Evolutionary conservation across 2,888 invertebrate species (phyloP).

Genomic region (Machimus rusticus): DNA sequence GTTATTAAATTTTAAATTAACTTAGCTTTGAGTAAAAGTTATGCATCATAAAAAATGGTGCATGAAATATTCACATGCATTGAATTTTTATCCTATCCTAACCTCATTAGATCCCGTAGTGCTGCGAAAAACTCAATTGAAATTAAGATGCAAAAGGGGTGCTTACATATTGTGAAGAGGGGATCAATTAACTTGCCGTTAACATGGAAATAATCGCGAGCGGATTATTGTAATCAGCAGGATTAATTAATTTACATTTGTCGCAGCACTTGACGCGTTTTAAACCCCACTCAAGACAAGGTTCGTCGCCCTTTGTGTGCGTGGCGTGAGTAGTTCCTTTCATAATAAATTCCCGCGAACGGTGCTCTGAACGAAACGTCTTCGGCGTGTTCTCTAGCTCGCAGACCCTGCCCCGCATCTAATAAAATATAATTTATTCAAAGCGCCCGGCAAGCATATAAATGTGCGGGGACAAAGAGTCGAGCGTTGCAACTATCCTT

Average conservation of each 20-base stretch:
- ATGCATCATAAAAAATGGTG: no score
- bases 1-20: no score
- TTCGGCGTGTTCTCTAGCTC: not conserved
- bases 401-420: not conserved
- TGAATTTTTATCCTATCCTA: no score
- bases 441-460: not conserved
- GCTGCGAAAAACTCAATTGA: no score
- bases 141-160: no score
- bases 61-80: no score
- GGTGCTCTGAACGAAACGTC: not conserved
- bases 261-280: not conserved
- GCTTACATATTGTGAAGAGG: not conserved
- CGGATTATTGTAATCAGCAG: not conserved
- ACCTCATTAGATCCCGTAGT: no score
- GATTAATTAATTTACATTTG: not conserved
- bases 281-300: not conserved
- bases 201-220: not conserved
- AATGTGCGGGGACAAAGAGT: not conserved
- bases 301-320: not conserved
- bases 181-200: not conserved
- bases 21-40: no score
- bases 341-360: not conserved
- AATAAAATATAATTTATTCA: conserved; percentile 24
- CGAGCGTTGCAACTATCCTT: not conserved
- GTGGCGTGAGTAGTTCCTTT: not conserved